Conservation (phyloP, 2,888 invertebrate genomes). For the Polietes domitor region DNA sequence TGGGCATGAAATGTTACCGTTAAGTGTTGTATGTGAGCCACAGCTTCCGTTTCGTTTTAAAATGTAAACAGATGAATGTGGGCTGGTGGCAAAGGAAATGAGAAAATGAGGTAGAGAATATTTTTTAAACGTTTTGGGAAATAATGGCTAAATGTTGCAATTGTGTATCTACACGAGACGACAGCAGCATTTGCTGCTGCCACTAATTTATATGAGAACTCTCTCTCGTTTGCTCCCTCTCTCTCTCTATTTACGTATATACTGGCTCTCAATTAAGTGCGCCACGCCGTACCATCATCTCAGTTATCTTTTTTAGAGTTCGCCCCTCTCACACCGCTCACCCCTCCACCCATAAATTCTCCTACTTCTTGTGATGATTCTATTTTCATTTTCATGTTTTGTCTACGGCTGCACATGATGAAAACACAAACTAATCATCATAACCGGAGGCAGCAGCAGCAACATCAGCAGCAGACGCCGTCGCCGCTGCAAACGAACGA, state of each 20-base stretch:
- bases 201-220: no score
- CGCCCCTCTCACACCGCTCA: no score
- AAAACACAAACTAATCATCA: not conserved
- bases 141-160: not conserved
- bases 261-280: no score
- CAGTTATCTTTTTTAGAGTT: not conserved
- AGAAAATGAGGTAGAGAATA: not conserved
- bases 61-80: not conserved
- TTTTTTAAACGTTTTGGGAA: slow-evolving; percentile 3
- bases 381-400: slow-evolving; percentile 13
- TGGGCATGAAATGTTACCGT: not conserved
- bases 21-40: not conserved
- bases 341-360: not conserved
- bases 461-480: not conserved
- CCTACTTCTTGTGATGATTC: not conserved
- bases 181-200: no score
- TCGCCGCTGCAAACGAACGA: not conserved
- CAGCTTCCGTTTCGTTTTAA: slow-evolving; percentile 20
- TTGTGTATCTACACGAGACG: slow-evolving; percentile 10
- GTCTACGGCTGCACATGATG: slow-evolving; percentile 3
- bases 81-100: not conserved
- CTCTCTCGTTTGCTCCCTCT: not conserved
- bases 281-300: not conserved
- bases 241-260: not conserved
- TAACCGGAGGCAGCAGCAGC: not conserved